phyloP scores from a whole-genome alignment of 2,797 vertebrate genomes.

The Decapterus maruadsi region DNA sequence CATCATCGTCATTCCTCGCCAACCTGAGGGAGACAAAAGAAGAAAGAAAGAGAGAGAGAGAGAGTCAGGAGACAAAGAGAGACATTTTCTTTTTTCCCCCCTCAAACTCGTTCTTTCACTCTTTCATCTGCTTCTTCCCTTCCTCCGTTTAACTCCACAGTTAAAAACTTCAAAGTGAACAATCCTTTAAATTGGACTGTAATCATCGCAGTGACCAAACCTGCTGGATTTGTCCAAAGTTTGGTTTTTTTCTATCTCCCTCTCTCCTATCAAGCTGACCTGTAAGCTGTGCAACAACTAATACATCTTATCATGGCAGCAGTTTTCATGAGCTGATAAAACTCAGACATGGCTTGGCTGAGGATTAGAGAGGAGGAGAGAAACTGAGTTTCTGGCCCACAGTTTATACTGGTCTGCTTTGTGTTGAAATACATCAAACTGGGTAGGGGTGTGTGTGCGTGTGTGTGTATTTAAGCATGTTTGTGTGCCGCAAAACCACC shows the following conservation, averaged over 20 bases:
- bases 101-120: conserved; percentile 19
- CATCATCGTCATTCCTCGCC: conserved; percentile 92
- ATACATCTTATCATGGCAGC: conserved; percentile 73
- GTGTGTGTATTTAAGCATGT: background rate
- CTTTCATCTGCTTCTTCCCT: conserved; percentile 8
- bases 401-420: conserved; percentile 45
- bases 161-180: conserved; percentile 65
- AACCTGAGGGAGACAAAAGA: conserved; percentile 82
- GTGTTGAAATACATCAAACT: conserved; percentile 41
- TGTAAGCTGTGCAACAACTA: conserved; percentile 75
- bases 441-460: conserved; percentile 23
- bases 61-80: conserved; percentile 25
- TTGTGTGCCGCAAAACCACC: conserved; percentile 21
- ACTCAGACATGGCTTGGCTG: conserved; percentile 62
- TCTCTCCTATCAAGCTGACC: conserved; percentile 67
- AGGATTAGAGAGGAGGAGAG: conserved; percentile 58
- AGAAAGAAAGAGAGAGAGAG: conserved; percentile 6
- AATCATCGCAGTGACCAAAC: conserved; percentile 66
- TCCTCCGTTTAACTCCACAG: conserved; percentile 49
- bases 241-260: background rate
- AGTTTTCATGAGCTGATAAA: conserved; percentile 77
- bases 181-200: conserved; percentile 67
- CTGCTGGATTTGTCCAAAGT: conserved; percentile 51
- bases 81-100: conserved; percentile 10
- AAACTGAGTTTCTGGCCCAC: conserved; percentile 50